Evolutionary conservation across 37 sponge, comb jelly and placozoan genomes (phyloP), one percentile per base, ranked within the genome.

Genomic region (Lycopodina hypogea): DNA sequence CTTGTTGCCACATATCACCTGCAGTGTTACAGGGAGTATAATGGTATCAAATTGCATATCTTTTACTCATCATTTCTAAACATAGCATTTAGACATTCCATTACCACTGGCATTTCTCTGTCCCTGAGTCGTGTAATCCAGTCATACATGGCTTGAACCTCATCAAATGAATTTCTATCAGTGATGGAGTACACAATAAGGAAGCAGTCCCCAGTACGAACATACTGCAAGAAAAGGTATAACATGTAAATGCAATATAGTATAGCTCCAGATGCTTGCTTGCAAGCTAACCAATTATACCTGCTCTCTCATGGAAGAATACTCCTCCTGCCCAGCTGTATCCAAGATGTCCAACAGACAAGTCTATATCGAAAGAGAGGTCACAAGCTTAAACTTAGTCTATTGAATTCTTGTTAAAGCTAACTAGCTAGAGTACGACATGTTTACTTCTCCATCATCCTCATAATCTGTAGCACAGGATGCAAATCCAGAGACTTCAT

Each of bases 291-390:
- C 59, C 26, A 15, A 62, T 35, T 80, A 75, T 37, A 86, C 94
- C 82, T 75, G 81, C 37, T 98, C 99, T 59, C 99, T 75, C 92
- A 95, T 93, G 28, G 93, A 76, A 52, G 96, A 93, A 75, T 94
- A 99, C 74, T 99, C 99, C 76, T 99, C 99, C 69, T 99, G 99
- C 19, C 99, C 99, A 3, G 99, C 99, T 66, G 99, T 96, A 66
- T 99, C 99, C 63, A 99, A 78, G 29, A 99, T 99, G 55, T 99
- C 97, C 81, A 96, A 84, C 65, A 96, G 52, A 68, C 96, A 95
- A 33, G 90, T 89, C 90, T 93, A 59, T 35, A 87, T 26, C 18
- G 56, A 77, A 17, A 62, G 12, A 32, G 32, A 30, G 21, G 26
- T 12, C 48, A 61, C 59, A 23, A 35, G 21, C 9, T n/a, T n/a